phyloP scores from a whole-genome alignment of 2,113 vertebrate species.

The Rhodinocichla rosea region DNA sequence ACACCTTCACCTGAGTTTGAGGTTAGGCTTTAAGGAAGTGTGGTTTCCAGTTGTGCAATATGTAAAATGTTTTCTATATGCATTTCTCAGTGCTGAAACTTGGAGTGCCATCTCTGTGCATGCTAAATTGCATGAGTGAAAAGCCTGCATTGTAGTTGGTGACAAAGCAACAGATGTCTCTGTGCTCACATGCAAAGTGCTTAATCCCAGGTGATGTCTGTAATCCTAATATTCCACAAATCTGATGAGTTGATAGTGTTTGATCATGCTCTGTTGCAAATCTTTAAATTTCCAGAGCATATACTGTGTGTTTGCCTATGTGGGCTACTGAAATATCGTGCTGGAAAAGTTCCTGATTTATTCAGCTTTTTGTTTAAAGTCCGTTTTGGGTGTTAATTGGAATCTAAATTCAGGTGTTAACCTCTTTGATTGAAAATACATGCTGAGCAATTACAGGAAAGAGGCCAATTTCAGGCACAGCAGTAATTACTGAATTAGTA shows the following conservation, averaged over 20 bases:
- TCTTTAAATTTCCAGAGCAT: slow-evolving; percentile 12
- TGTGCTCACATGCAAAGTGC: not conserved
- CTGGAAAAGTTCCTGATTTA: slow-evolving; percentile 71
- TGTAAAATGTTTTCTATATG: not conserved
- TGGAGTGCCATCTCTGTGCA: not conserved
- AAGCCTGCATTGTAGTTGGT: not conserved
- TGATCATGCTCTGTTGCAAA: not conserved
- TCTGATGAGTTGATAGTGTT: not conserved
- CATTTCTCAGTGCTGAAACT: not conserved
- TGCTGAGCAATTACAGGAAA: slow-evolving; percentile 83
- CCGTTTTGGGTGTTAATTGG: slow-evolving; percentile 82
- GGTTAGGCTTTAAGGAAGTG: not conserved
- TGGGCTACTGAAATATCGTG: slow-evolving; percentile 69
- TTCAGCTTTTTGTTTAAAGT: slow-evolving; percentile 69
- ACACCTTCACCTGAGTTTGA: not conserved
- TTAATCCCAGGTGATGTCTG: not conserved
- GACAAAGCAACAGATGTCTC: not conserved
- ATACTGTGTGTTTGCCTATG: slow-evolving; percentile 3
- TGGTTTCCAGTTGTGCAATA: not conserved
- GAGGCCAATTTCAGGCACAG: slow-evolving; percentile 82
- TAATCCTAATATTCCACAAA: not conserved
- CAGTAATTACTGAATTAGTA: slow-evolving; percentile 98
- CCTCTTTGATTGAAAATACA: slow-evolving; percentile 75
- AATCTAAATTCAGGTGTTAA: slow-evolving; percentile 86
- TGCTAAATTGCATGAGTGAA: not conserved